Evolutionary conservation across 2,113 vertebrate genomes (phyloP).

Genomic region (Microcebus jonahi): DNA sequence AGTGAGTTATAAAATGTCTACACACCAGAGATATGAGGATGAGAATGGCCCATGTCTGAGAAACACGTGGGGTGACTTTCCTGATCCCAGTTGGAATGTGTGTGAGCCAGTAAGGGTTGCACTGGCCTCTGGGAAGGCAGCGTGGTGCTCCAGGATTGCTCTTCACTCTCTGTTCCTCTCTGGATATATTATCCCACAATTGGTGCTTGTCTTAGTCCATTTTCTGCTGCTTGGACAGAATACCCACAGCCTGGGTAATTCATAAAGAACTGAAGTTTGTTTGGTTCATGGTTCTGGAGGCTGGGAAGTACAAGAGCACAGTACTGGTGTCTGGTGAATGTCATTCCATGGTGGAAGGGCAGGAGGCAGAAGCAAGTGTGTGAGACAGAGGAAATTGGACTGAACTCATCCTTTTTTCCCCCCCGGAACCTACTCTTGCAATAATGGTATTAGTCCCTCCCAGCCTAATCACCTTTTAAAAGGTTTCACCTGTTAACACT

Average conservation of each 20-base stretch:
- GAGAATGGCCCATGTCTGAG: rapidly evolving
- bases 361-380: no score
- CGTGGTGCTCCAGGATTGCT: not conserved
- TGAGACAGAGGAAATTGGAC: no score
- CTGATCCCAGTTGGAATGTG: not conserved
- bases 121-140: not conserved
- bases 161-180: not conserved
- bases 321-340: no score
- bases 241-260: not conserved
- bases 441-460: no score
- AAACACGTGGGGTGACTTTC: not conserved
- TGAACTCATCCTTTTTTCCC: no score
- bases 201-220: not conserved
- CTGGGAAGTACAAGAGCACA: not conserved
- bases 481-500: no score
- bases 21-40: not conserved
- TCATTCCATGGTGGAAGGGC: no score
- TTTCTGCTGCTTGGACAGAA: not conserved
- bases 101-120: not conserved
- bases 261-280: not conserved
- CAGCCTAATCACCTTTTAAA: no score
- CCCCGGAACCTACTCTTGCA: no score
- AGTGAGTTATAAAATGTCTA: not conserved
- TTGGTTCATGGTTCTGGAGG: not conserved
- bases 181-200: not conserved